Conservation (phyloP, 1,140 invertebrate species). For the Procambarus clarkii region DNA sequence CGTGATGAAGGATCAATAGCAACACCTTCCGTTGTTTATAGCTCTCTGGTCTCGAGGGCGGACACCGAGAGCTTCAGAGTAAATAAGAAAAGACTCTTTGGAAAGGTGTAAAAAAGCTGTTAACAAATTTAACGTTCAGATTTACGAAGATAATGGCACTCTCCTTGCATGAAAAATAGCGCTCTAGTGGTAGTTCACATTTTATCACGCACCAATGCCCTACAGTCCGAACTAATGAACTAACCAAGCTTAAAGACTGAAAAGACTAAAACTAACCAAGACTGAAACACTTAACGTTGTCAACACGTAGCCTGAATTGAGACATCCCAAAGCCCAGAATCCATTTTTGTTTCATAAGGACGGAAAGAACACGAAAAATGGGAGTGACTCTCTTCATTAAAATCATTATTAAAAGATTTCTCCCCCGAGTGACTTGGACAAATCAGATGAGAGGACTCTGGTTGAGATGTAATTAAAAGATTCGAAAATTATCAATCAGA, state of each 20-base stretch:
- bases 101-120: neutral
- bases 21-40: neutral
- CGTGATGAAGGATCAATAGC: slow-evolving; percentile 10
- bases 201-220: no score
- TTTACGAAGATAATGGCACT: neutral
- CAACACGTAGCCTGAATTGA: no score
- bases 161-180: neutral
- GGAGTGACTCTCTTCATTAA: slow-evolving; percentile 19
- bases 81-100: neutral
- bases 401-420: slow-evolving; percentile 41
- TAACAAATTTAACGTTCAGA: neutral
- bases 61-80: neutral
- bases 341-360: no score
- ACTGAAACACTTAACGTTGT: no score
- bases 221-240: no score
- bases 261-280: no score
- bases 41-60: neutral
- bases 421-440: slow-evolving; percentile 24
- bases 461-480: slow-evolving; percentile 63
- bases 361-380: neutral
- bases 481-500: slow-evolving; percentile 69
- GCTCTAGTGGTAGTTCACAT: no score
- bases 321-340: no score
- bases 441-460: slow-evolving; percentile 46
- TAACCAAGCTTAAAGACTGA: no score